phyloP scores from a whole-genome alignment of 2,113 vertebrate species.

The Buteo buteo region DNA sequence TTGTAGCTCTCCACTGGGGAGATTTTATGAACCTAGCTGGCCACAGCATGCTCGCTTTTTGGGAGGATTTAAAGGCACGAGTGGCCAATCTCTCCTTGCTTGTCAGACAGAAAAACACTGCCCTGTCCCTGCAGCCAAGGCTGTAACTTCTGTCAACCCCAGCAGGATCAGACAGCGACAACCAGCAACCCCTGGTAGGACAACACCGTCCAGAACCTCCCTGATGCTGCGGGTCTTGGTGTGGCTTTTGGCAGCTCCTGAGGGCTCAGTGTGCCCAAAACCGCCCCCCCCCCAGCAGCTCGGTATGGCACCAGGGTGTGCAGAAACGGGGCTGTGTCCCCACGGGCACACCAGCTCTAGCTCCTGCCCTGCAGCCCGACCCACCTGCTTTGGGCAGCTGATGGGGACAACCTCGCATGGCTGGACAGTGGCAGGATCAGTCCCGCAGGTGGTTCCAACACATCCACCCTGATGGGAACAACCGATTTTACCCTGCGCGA shows the following conservation, averaged over 20 bases:
- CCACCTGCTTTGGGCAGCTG: neutral
- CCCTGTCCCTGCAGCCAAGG: neutral
- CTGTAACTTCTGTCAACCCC: neutral
- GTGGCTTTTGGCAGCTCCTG: neutral
- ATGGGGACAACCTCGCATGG: fast-evolving
- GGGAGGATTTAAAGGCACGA: neutral
- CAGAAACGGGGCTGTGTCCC: neutral
- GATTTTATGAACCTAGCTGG: neutral
- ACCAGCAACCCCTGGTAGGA: neutral
- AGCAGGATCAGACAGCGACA: neutral
- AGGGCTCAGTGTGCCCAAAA: neutral
- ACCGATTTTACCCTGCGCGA: neutral
- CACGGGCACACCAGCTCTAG: fast-evolving
- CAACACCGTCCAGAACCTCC: neutral
- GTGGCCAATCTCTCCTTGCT: neutral
- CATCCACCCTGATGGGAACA: neutral
- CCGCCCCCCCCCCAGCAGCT: neutral
- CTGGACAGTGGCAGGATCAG: neutral
- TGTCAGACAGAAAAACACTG: neutral
- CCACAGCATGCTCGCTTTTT: neutral
- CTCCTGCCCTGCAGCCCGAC: neutral
- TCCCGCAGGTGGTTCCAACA: neutral
- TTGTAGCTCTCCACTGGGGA: neutral
- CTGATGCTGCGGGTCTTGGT: neutral
- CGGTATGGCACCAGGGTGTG: fast-evolving